A percentile compares a stretch with the other conserved stretches of the same genome.
Conservation (phyloP, 2,797 vertebrate species). For the Nasua narica region DNA sequence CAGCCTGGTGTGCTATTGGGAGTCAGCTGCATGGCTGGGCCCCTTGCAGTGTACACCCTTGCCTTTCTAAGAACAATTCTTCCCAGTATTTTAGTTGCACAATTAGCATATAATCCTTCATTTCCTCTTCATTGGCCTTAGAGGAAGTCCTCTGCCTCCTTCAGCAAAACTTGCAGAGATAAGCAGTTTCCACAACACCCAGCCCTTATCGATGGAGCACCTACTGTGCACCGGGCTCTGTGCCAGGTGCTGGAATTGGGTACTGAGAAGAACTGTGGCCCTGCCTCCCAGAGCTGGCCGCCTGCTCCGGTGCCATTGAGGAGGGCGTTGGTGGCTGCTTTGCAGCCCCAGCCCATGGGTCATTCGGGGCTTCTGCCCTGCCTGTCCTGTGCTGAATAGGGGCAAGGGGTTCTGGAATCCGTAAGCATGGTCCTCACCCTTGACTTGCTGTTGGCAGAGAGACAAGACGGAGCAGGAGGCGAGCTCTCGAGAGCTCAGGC, state of each 20-base stretch:
- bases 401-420: neutral
- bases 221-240: neutral
- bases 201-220: neutral
- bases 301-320: accelerated
- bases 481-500: neutral
- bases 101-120: neutral
- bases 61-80: constrained; percentile 12
- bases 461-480: neutral
- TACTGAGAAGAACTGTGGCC: neutral
- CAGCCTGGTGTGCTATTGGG: neutral
- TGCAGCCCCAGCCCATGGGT: neutral
- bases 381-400: neutral
- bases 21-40: neutral
- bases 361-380: neutral
- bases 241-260: neutral
- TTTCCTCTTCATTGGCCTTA: neutral
- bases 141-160: neutral
- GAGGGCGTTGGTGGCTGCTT: neutral
- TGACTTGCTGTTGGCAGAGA: neutral
- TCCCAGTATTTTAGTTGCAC: neutral
- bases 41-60: neutral
- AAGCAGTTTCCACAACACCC: neutral
- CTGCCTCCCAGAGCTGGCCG: neutral
- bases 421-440: neutral
- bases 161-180: neutral